Conservation (phyloP, 2,797 vertebrate genomes). For the Amblyraja radiata region DNA sequence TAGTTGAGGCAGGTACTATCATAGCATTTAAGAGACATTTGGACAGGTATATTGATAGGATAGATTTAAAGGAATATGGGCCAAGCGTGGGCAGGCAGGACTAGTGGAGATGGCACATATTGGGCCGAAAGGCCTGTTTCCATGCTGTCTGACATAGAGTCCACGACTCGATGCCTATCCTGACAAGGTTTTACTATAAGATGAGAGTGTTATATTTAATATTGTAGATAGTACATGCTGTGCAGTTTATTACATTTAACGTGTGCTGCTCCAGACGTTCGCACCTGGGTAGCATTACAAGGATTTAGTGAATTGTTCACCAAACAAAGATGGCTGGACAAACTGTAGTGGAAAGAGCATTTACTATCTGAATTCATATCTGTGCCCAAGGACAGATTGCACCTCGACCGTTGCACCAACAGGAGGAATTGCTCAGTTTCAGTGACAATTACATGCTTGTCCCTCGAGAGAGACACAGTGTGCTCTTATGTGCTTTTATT, state of each 20-base stretch:
- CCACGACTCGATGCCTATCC: no score
- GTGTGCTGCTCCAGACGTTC: no score
- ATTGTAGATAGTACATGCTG: neutral
- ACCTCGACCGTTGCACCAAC: neutral
- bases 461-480: neutral
- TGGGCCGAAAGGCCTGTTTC: no score
- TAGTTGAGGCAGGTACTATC: no score
- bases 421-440: neutral
- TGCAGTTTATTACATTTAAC: neutral
- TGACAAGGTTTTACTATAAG: no score
- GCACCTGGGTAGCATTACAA: neutral
- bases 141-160: no score
- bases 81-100: no score
- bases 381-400: neutral
- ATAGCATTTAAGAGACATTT: no score
- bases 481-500: neutral
- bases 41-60: no score
- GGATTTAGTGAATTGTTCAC: neutral
- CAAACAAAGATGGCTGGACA: neutral
- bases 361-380: neutral
- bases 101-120: no score
- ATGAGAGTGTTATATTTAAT: neutral
- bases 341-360: neutral
- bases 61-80: no score
- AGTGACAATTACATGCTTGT: no score